These are phyloP conservation scores for Schizothorax lantsangensis DNA, from an alignment of 2,797 vertebrate species.

Conservation along the genomic window DNA sequence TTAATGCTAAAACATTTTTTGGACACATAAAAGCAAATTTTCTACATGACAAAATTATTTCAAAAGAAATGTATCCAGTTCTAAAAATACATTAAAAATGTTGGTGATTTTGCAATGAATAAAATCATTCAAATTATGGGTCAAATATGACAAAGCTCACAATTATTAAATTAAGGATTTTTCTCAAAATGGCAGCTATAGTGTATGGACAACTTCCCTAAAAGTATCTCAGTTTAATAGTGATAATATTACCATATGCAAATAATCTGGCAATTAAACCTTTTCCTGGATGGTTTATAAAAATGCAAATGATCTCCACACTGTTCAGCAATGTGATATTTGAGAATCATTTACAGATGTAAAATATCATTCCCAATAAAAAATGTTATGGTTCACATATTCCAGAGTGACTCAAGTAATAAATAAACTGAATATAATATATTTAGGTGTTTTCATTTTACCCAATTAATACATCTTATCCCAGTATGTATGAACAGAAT, in stretches of 20 bases:
- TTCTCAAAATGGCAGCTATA: neutral
- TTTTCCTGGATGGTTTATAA: neutral
- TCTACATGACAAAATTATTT: neutral
- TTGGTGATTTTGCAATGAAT: neutral
- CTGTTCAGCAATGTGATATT: neutral
- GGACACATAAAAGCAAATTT: neutral
- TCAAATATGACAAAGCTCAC: neutral
- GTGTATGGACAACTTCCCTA: neutral
- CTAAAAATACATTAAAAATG: neutral
- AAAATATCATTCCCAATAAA: neutral
- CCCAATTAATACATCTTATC: neutral
- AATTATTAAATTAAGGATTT: neutral
- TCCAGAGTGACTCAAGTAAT: neutral
- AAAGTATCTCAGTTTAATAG: neutral
- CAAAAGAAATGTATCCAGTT: neutral
- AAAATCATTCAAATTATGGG: neutral
- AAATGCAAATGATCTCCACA: neutral
- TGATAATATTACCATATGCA: neutral
- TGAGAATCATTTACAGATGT: neutral
- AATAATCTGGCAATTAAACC: neutral
- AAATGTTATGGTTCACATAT: neutral
- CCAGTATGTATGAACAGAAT: neutral
- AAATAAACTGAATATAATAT: neutral
- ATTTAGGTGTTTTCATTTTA: neutral
- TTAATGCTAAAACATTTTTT: neutral